phyloP scores from a whole-genome alignment of 2,113 vertebrate genomes.

The Zeus faber region DNA sequence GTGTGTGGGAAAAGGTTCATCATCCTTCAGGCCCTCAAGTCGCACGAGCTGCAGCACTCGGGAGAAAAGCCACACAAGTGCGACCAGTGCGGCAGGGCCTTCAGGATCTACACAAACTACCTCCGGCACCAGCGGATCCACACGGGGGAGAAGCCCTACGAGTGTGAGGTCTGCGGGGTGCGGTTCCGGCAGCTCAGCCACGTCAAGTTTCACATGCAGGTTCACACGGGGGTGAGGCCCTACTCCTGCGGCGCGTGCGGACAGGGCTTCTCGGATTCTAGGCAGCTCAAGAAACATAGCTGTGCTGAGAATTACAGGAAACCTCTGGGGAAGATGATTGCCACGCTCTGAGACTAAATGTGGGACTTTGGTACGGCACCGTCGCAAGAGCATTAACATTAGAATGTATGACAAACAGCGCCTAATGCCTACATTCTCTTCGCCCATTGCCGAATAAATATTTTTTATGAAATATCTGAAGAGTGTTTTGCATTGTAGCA shows the following conservation, averaged over 20 bases:
- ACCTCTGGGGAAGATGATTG: no score
- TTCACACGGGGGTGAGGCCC: conserved; percentile 64
- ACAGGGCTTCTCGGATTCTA: conserved; percentile 62
- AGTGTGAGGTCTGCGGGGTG: conserved; percentile 49
- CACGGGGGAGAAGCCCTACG: conserved; percentile 63
- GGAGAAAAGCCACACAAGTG: conserved; percentile 58
- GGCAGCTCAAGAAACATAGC: conserved; percentile 66
- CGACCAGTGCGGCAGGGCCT: conserved; percentile 50
- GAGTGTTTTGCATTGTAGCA: no score
- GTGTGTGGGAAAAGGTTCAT: conserved; percentile 73
- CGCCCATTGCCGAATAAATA: no score
- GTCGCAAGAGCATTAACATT: no score
- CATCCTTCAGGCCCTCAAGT: conserved; percentile 53
- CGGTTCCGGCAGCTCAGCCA: conserved; percentile 66
- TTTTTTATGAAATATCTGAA: no score
- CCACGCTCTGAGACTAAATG: no score
- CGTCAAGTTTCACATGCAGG: conserved; percentile 70
- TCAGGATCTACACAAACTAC: conserved; percentile 59
- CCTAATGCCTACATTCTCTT: no score
- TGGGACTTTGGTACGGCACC: no score
- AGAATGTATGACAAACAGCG: no score
- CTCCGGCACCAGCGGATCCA: conserved; percentile 63
- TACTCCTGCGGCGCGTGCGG: conserved; percentile 54
- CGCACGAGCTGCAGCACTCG: conserved; percentile 62
- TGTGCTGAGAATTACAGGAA: conserved; percentile 43